A percentile compares a stretch with the other conserved stretches of the same genome.
These are phyloP conservation scores for Mongoloraphidia duomilia DNA, from an alignment of 2,888 invertebrate genomes.

Conservation along the genomic window DNA sequence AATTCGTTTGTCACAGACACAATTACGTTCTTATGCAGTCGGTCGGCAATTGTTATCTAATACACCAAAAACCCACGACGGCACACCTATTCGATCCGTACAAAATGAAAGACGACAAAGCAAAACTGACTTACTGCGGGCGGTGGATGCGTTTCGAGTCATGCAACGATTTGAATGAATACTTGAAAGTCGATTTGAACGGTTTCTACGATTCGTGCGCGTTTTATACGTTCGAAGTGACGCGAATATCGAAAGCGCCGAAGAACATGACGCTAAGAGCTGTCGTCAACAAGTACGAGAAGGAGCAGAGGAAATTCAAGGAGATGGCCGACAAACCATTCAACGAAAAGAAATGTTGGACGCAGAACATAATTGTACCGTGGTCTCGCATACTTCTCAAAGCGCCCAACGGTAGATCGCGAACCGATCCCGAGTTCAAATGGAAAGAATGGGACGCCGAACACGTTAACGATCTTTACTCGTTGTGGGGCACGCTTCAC, in stretches of 20 bases:
- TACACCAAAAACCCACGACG: no score
- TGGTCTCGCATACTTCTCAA: slow-evolving; percentile 23
- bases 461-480: slow-evolving; percentile 49
- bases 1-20: slow-evolving; percentile 21
- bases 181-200: slow-evolving; percentile 24
- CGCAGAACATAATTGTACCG: slow-evolving; percentile 24
- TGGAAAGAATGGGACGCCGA: slow-evolving; percentile 59
- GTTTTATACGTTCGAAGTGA: slow-evolving; percentile 43
- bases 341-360: slow-evolving; percentile 27
- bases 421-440: slow-evolving; percentile 21
- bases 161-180: slow-evolving; percentile 26
- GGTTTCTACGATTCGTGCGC: slow-evolving; percentile 26
- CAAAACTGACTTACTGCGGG: slow-evolving; percentile 20
- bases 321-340: slow-evolving; percentile 27
- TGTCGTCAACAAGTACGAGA: slow-evolving; percentile 32
- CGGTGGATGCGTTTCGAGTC: slow-evolving; percentile 35
- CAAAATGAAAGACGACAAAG: slow-evolving; percentile 19
- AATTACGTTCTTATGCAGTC: slow-evolving; percentile 43
- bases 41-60: not conserved
- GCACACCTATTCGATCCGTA: slow-evolving; percentile 48
- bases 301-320: slow-evolving; percentile 29
- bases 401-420: slow-evolving; percentile 18
- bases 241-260: slow-evolving; percentile 38
- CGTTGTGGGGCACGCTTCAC: slow-evolving; percentile 51
- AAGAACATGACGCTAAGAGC: slow-evolving; percentile 31